Evolutionary conservation across 2,113 vertebrate species (phyloP).

Genomic region (Lycocorax pyrrhopterus): DNA sequence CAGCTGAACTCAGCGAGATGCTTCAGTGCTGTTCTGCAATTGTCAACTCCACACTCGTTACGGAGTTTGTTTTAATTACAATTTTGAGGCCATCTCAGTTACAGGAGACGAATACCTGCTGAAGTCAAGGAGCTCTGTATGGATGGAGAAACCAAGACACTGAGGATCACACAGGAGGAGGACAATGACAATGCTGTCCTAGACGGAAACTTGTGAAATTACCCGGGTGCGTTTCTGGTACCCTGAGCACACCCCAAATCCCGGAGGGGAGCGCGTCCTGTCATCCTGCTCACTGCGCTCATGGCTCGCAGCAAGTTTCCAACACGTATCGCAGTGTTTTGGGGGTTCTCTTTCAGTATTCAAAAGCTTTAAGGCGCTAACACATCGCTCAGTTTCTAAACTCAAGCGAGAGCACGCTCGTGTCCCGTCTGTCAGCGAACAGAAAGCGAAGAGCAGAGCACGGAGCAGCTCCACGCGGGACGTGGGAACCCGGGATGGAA

Average conservation of each 20-base stretch:
- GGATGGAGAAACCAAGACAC: not conserved
- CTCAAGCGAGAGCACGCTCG: not conserved
- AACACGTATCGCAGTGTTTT: fast-evolving
- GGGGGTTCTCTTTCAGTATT: fast-evolving
- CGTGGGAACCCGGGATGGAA: not conserved
- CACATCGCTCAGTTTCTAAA: fast-evolving
- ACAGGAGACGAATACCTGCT: not conserved
- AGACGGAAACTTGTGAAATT: fast-evolving
- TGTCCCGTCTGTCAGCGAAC: fast-evolving
- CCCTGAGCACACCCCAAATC: fast-evolving
- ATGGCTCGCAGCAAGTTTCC: not conserved
- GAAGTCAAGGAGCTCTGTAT: fast-evolving
- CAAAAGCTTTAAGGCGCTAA: not conserved
- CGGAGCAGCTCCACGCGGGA: not conserved
- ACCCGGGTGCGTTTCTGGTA: fast-evolving
- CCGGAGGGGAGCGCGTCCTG: not conserved
- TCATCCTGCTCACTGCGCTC: fast-evolving
- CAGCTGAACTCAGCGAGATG: not conserved
- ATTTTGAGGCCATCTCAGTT: not conserved
- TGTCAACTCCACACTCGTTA: not conserved
- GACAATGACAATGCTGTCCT: fast-evolving
- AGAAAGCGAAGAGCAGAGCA: not conserved
- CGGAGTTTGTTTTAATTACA: not conserved
- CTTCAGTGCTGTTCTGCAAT: not conserved
- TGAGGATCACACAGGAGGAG: too few species aligned